Conservation (phyloP, 2,888 invertebrate species). For the Hyalella azteca region DNA sequence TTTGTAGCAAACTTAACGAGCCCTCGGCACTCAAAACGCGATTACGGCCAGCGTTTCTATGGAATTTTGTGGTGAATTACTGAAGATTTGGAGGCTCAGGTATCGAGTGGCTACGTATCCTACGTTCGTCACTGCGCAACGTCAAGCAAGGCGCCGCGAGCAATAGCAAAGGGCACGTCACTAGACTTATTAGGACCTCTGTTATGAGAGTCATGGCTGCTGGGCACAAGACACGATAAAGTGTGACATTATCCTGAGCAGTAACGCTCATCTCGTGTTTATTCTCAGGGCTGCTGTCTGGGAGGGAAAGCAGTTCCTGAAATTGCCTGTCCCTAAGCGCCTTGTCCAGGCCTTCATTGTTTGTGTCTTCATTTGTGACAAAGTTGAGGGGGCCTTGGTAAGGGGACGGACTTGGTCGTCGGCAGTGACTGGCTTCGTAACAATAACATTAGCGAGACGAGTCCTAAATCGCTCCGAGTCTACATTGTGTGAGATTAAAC, state of each 20-base stretch:
- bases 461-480: slow-evolving; percentile 1
- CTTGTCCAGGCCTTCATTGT: neutral
- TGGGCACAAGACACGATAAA: slow-evolving; percentile 13
- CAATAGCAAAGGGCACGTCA: neutral
- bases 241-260: slow-evolving; percentile 10
- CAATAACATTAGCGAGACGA: slow-evolving; percentile 19
- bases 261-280: slow-evolving; percentile 23
- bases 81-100: neutral
- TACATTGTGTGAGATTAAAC: slow-evolving; percentile 28
- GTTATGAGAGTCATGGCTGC: neutral
- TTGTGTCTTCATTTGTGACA: slow-evolving; percentile 28
- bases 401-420: neutral
- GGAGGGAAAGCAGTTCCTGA: neutral
- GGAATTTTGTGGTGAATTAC: neutral
- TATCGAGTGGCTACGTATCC: neutral
- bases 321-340: neutral
- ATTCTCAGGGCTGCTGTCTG: neutral
- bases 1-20: no score
- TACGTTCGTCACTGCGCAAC: neutral
- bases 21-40: neutral
- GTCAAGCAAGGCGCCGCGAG: neutral
- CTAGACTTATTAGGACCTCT: neutral
- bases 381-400: neutral
- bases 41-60: neutral
- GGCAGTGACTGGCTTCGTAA: neutral